Base-by-base conservation (phyloP, 2,888 invertebrate species). In the Osmoderma eremita region DNA sequence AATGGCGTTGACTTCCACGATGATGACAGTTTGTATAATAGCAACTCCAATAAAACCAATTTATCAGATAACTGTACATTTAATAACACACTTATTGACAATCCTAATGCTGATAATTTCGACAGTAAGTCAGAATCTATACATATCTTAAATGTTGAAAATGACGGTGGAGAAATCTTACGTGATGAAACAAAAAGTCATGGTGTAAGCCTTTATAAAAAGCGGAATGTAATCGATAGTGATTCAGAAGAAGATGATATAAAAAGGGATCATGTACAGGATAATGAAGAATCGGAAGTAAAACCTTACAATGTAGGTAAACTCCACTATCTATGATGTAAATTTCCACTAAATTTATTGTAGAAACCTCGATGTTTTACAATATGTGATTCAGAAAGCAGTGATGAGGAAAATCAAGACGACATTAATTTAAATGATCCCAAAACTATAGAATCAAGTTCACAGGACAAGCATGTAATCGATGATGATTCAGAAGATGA, bases 341-440 rank as follows among this genome's bases (percentile, higher is more conserved):
- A 39, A 8, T 39, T n/a, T 10, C 17, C 15, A 18, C 69, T 15
- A 20, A 20, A 42, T 61, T 69, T 51, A 39, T 54, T 61, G 36
- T 69, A 79, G 76, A 74, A 72, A 63, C 72, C 76, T 12, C 74
- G 79, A 18, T 80, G 83, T 68, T 75, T 83, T 65, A 81, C 83
- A 15, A 78, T 88, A 50, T 87, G 84, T 81, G 87, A 88, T 76
- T 84, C 87, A 5, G 88, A 88, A 69, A 86, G 85, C 67, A 86
- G 86, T 58, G 86, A 78, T 66, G 79, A 80, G 50, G 75, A 75
- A 67, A 68, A 39, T 24, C 51, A 49, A 39, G 38, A 63, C 50
- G 68, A 73, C 50, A 58, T 69, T 53, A 30, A 67, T 48, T 24
- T 36, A 8, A 30, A 62, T 18, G 39, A 61, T 13, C n/a, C n/a